Percentiles rank a stretch among this genome's conserved stretches.
These are phyloP conservation scores for Trichomalopsis sarcophagae DNA, from an alignment of 1,140 invertebrate genomes.

Conservation along the genomic window DNA sequence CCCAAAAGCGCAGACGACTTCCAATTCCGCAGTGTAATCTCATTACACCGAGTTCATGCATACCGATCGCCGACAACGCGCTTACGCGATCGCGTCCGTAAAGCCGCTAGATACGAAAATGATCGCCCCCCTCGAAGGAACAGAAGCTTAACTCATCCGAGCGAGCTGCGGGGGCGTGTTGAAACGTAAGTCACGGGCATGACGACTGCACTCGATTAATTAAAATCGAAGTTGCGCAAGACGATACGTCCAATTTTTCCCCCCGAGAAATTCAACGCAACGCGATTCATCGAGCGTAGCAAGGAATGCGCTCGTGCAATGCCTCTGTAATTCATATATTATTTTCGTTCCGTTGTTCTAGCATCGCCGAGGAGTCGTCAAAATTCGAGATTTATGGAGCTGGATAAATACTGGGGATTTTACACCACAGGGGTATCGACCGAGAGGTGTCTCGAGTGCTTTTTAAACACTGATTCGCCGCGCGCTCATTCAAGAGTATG, in stretches of 20 bases:
- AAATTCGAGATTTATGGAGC: conserved; percentile 17
- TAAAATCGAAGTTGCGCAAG: conserved; percentile 39
- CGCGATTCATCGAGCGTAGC: conserved; percentile 25
- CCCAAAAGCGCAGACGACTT: no score
- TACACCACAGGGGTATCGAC: neutral
- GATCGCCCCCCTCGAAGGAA: neutral
- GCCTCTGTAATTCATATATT: no score
- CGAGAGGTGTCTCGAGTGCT: conserved; percentile 6
- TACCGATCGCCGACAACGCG: no score
- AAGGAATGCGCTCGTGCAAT: conserved; percentile 31
- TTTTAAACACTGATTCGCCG: conserved; percentile 33
- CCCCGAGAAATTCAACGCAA: conserved; percentile 21
- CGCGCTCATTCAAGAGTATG: conserved; percentile 35
- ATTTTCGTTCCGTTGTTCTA: neutral
- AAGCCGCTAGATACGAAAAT: no score
- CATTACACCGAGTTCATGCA: no score
- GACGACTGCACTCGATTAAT: conserved; percentile 45
- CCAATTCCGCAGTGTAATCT: no score
- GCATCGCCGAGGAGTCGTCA: neutral
- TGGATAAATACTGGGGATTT: neutral
- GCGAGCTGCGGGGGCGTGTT: conserved; percentile 31
- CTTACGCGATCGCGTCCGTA: no score
- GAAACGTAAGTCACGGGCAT: conserved; percentile 35
- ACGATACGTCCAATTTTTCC: neutral
- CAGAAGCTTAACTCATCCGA: conserved; percentile 40